Evolutionary conservation across 2,113 vertebrate genomes (phyloP), one percentile per base, ranked within the genome.

Genomic region (Lycocorax pyrrhopterus): DNA sequence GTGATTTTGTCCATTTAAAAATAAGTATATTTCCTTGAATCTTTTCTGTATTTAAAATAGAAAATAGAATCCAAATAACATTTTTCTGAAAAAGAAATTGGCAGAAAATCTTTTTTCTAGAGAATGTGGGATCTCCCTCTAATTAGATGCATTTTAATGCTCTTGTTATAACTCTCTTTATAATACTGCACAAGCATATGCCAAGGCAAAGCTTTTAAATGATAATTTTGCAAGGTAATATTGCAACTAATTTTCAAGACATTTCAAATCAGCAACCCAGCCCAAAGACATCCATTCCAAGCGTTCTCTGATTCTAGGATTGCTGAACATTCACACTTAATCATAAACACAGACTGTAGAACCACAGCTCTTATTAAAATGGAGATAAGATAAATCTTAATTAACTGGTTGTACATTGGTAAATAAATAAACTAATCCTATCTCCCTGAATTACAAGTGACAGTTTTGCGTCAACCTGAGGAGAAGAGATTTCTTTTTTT

Each of bases 301-400:
- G 67, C 93, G 60, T 93, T 88, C 59, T 74, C 85, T 93, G 85
- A 81, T 93, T 96, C 76, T 64, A 89, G 66, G 64, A 89, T 56
- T 94, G 88, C 83, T 90, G 93, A 97, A 90, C 1, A 1, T 75
- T 95, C 88, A 56, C 76, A 78, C 56, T 88, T 96, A 90, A 95
- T 96, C 88, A 89, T 92, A 96, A 96, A 94, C 47, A 80, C 49
- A 93, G 80, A 68, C 69, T 75, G 32, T 74, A 78, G 53, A 95
- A 92, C 79, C 35, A 1, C 88, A 94, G 59, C 81, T 91, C 79
- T 89, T 94, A 96, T 96, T 96, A 92, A 96, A 94, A 86, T 52
- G 4, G n/a, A 97, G 96, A 95, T 96, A 96, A 95, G 93, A 96
- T 91, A 95, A 96, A 91, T 82, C 76, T 96, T 95, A 95, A 96